Evolutionary conservation across 1,140 invertebrate genomes (phyloP), one percentile per base, ranked within the genome.

Genomic region (Planococcus citri): DNA sequence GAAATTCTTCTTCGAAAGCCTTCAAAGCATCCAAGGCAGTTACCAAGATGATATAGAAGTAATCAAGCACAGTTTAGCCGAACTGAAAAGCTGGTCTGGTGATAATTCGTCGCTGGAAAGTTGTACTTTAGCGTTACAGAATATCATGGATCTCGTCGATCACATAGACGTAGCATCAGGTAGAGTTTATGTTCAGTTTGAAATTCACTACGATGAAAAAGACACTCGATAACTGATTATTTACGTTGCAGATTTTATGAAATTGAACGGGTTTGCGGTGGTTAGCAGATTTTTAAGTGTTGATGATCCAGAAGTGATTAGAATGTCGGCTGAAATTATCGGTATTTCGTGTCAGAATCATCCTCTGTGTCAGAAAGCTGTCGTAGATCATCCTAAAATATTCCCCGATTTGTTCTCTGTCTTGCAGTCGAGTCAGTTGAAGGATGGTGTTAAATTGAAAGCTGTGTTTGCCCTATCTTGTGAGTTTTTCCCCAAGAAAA

Each of bases 341-440:
- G 60, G 60, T 6, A 64, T 64, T 64, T 64, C 60, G 60, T 64
- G 60, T 25, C 60, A 64, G 22, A 64, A 64, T 64, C 60, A 64
- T 64, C 60, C 21, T 25, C 25, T 6, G 10, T 64, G 60, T 25
- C 60, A 64, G 24, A 64, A 64, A 3, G 25, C 25, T 22, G 25
- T 64, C 20, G 10, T 64, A 9, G 60, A 64, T 4, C 3, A 64
- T 27, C 60, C 60, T 64, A 24, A 22, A 6, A 64, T 64, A 64
- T 64, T 64, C 24, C 20, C 10, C 3, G 22, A 64, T 64, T 64
- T 64, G 60, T 64, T 64, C 17, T 6, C 2, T 4, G 24, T 64
- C 20, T 64, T 64, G 22, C 60, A 25, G 24, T 64, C 60, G 17
- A 25, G 9, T 24, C 60, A 64, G 21, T 21, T 25, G 10, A 27